These are phyloP conservation scores for Euphonia xanthogaster DNA, from an alignment of 2,797 vertebrate genomes.

Conservation along the genomic window DNA sequence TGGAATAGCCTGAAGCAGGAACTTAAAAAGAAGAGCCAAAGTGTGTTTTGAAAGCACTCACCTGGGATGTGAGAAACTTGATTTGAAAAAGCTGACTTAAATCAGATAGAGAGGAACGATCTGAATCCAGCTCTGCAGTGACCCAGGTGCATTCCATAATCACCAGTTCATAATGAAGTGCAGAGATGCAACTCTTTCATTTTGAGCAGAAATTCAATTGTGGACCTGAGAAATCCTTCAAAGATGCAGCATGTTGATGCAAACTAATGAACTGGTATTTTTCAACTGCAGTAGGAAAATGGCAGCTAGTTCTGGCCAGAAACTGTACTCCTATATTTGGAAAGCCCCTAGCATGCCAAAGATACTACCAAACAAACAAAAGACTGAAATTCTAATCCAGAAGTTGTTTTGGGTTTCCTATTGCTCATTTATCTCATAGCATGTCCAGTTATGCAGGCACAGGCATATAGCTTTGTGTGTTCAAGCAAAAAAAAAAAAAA, in stretches of 20 bases:
- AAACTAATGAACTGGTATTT: conserved; percentile 58
- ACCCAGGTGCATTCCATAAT: conserved; percentile 64
- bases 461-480: neutral
- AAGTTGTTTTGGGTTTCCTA: conserved; percentile 42
- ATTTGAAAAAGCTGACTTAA: conserved; percentile 52
- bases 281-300: conserved; percentile 39
- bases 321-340: conserved; percentile 40
- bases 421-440: neutral
- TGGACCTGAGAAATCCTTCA: conserved; percentile 40
- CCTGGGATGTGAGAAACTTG: conserved; percentile 43
- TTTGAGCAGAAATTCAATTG: conserved; percentile 56
- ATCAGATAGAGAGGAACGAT: conserved; percentile 1
- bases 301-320: conserved; percentile 41
- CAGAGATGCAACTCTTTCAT: conserved; percentile 52
- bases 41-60: neutral
- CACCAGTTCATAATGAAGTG: conserved; percentile 49
- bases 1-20: neutral
- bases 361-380: conserved; percentile 20
- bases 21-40: conserved; percentile 6
- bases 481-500: neutral
- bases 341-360: conserved; percentile 36
- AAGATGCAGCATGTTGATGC: conserved; percentile 43
- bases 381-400: conserved; percentile 20
- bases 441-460: neutral
- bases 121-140: conserved; percentile 43